These are phyloP conservation scores for Lytechinus pictus DNA, from an alignment of 35 echinoderm and acorn worm genomes.

Conservation along the genomic window DNA sequence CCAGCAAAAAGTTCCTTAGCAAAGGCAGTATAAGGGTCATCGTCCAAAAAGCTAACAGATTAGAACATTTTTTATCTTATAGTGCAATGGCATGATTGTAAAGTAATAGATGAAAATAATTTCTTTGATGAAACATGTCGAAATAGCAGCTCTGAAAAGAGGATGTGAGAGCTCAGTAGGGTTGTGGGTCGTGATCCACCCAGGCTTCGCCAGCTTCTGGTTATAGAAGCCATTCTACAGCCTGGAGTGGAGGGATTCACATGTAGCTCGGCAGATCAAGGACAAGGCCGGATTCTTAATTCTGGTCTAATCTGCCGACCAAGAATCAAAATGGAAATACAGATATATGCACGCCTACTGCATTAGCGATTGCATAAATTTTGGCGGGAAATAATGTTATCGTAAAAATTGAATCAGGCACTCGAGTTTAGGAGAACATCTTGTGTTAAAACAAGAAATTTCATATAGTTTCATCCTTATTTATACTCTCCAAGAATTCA, in stretches of 20 bases:
- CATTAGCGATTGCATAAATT: not conserved
- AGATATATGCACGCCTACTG: not conserved
- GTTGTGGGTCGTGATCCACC: not conserved
- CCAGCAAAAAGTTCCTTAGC: too few species aligned
- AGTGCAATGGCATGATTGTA: not conserved
- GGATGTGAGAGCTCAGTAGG: constrained; percentile 7
- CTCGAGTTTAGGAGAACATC: not conserved
- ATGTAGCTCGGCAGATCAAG: not conserved
- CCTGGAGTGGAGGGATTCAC: not conserved
- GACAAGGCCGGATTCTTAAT: not conserved
- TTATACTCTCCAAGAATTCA: too few species aligned
- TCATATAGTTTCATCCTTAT: too few species aligned
- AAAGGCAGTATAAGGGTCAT: too few species aligned
- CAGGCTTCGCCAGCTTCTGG: not conserved
- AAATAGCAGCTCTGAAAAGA: not conserved
- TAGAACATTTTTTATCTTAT: not conserved
- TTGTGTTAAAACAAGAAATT: too few species aligned
- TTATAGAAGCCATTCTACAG: not conserved
- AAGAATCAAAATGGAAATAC: too few species aligned
- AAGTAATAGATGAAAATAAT: not conserved
- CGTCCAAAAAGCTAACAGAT: too few species aligned
- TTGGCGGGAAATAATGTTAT: not conserved
- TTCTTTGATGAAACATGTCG: not conserved
- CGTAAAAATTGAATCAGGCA: not conserved
- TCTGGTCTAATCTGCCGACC: not conserved